Conservation (phyloP, 2,797 vertebrate species). For the Onychomys arenicola region DNA sequence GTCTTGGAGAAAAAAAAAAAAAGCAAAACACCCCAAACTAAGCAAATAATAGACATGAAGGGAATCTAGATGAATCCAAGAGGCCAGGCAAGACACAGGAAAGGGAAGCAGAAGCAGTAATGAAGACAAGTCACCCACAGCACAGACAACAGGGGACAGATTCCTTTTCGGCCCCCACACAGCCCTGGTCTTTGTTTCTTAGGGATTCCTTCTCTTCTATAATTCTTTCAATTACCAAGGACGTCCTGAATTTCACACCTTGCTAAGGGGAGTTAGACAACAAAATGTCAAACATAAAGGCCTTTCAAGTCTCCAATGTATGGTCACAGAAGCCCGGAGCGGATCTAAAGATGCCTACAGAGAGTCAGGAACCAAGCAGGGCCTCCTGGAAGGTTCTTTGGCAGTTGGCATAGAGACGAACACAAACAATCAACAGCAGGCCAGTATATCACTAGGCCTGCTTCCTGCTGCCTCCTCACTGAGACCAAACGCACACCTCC, state of each 20-base stretch:
- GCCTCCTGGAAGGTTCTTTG: not conserved
- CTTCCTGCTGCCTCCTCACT: not conserved
- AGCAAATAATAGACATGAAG: not conserved
- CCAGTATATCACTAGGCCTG: not conserved
- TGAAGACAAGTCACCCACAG: not conserved
- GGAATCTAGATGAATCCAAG: not conserved
- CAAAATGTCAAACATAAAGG: not conserved
- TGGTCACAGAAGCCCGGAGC: not conserved
- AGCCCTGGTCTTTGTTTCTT: not conserved
- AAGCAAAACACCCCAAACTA: not conserved
- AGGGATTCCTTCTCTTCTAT: not conserved
- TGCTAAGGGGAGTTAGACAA: not conserved
- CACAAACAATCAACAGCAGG: constrained; percentile 5
- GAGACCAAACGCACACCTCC: not conserved
- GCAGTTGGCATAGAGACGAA: constrained; percentile 17
- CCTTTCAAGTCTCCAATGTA: not conserved
- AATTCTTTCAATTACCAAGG: not conserved
- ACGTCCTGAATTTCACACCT: constrained; percentile 1
- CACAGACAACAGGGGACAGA: not conserved
- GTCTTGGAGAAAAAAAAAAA: not conserved
- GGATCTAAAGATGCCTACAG: not conserved
- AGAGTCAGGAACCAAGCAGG: not conserved
- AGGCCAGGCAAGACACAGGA: not conserved
- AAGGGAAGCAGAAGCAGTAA: not conserved
- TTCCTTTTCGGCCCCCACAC: not conserved